Evolutionary conservation across 2,113 vertebrate genomes (phyloP), one percentile per base, ranked within the genome.

Genomic region (Colinus virginianus): DNA sequence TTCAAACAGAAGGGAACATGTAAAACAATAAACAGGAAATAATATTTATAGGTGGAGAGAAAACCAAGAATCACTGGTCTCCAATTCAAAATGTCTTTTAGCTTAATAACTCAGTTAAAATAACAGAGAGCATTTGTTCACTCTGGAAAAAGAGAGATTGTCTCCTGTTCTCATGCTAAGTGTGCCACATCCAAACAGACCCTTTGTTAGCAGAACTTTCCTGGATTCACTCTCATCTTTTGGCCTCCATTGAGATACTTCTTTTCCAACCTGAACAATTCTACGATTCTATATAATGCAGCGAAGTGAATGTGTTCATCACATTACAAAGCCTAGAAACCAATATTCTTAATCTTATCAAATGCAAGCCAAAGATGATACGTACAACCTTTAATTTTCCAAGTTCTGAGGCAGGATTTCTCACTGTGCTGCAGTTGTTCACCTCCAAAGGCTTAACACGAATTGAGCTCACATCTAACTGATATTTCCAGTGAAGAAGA

Each of bases 361-460:
- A 87, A 72, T 11, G 81, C 21, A 63, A 56, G 30, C 58, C 63
- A 80, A 87, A 67, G 59, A 82, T 15, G 75, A 88, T 90, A 63
- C 9, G 25, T 88, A 45, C 84, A 81, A 40, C 45, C 59, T 93
- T 6, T 11, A 36, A 46, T 88, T 91, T 90, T 53, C 84, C 90
- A 71, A 32, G 43, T 90, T 79, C 77, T 75, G 61, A 69, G 9
- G 56, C 58, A 22, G 25, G 34, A 72, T 92, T 93, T 88, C 21
- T 32, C n/a, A 9, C 49, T 87, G 62, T 20, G 95, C 89, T 96
- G 94, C 15, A 91, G 95, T 79, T 62, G 83, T 95, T 96, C 89
- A 90, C 78, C 76, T 90, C 63, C 22, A 77, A 95, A 71, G 88
- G 64, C 25, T 94, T 96, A 94, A 96, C 59, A 78, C 51, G 67